Evolutionary conservation across 2,113 vertebrate genomes (phyloP).

Genomic region (Rhinolophus sinicus): DNA sequence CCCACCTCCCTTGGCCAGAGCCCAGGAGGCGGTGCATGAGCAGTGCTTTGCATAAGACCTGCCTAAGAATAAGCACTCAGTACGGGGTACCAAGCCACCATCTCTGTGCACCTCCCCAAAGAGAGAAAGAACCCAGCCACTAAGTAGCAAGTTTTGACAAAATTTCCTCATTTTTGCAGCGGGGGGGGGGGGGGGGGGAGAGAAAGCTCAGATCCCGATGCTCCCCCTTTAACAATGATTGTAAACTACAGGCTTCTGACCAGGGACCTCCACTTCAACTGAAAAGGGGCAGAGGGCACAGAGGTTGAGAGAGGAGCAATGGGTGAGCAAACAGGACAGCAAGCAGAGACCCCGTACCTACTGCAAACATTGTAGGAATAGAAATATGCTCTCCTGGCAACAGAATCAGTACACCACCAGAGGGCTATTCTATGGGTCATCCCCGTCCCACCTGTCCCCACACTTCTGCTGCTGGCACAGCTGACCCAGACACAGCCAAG

Average conservation of each 20-base stretch:
- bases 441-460: neutral
- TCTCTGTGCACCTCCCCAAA: neutral
- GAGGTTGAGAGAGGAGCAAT: neutral
- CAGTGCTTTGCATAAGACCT: neutral
- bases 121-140: neutral
- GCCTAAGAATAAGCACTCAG: neutral
- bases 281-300: neutral
- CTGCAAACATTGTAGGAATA: neutral
- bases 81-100: neutral
- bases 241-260: neutral
- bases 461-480: neutral
- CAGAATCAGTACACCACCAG: neutral
- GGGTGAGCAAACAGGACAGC: neutral
- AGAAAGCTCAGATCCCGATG: neutral
- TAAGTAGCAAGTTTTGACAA: neutral
- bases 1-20: too few relatives aligned
- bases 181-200: fast-evolving
- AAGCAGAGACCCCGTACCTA: neutral
- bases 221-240: neutral
- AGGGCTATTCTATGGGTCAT: neutral
- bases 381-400: neutral
- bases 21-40: neutral
- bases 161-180: neutral
- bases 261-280: neutral
- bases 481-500: neutral